Percentiles rank a stretch among this genome's conserved stretches.
Conservation (phyloP, 2,888 invertebrate species). For the Drosophila falleni region DNA sequence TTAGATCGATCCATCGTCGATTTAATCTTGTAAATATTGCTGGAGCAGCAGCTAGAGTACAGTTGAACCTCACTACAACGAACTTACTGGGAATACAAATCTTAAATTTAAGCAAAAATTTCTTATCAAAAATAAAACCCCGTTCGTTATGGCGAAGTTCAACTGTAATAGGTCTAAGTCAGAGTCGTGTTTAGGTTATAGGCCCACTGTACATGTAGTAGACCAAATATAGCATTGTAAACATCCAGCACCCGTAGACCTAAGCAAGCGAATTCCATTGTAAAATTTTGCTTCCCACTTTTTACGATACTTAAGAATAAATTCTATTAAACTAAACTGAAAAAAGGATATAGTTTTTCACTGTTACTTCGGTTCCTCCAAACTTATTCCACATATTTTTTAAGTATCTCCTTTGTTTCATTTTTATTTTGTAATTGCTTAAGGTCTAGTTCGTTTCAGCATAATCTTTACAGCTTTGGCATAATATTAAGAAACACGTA, state of each 20-base stretch:
- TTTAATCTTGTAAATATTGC: constrained; percentile 63
- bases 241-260: constrained; percentile 55
- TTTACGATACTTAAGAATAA: constrained; percentile 60
- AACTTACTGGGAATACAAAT: background rate
- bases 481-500: constrained; percentile 33
- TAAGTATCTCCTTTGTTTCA: constrained; percentile 33
- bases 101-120: background rate
- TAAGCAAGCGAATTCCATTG: constrained; percentile 74
- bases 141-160: constrained; percentile 9
- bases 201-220: constrained; percentile 73
- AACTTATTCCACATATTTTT: background rate
- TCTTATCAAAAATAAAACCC: background rate
- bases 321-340: constrained; percentile 32
- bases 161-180: constrained; percentile 41
- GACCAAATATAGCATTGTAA: constrained; percentile 79
- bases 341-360: background rate
- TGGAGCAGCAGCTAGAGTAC: constrained; percentile 43
- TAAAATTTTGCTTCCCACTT: constrained; percentile 72
- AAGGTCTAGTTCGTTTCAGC: constrained; percentile 55
- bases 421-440: constrained; percentile 42
- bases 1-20: constrained; percentile 71
- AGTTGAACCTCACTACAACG: constrained; percentile 15
- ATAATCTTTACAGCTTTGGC: constrained; percentile 72
- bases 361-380: background rate
- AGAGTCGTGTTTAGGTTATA: constrained; percentile 53